Conservation (phyloP, 2,888 invertebrate species). For the Habrosyne pyritoides region DNA sequence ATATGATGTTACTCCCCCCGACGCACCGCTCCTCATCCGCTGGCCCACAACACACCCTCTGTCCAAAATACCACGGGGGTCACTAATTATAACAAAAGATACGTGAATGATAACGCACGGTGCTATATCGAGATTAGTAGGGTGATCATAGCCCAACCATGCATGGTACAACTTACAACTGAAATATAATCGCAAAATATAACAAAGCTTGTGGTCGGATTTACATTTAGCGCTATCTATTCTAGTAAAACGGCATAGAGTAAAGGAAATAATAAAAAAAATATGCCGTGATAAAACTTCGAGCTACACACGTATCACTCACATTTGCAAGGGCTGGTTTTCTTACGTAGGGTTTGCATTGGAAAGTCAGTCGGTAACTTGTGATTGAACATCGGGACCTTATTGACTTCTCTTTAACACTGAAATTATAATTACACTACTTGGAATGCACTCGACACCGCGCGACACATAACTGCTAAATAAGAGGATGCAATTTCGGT, state of each 20-base stretch:
- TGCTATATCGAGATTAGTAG: slow-evolving; percentile 45
- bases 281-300: slow-evolving; percentile 42
- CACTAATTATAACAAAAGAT: slow-evolving; percentile 64
- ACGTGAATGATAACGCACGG: slow-evolving; percentile 35
- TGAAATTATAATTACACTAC: slow-evolving; percentile 74
- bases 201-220: slow-evolving; percentile 65
- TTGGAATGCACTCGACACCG: slow-evolving; percentile 56
- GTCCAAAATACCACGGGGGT: slow-evolving; percentile 77
- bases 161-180: slow-evolving; percentile 65
- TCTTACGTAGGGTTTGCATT: slow-evolving; percentile 97
- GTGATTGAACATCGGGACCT: slow-evolving; percentile 81
- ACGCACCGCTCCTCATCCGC: slow-evolving; percentile 61
- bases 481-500: slow-evolving; percentile 55
- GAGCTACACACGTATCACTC: slow-evolving; percentile 82
- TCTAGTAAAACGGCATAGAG: slow-evolving; percentile 62
- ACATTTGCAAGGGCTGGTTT: slow-evolving; percentile 97
- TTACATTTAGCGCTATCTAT: slow-evolving; percentile 73
- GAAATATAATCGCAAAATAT: slow-evolving; percentile 60
- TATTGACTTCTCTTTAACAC: slow-evolving; percentile 58
- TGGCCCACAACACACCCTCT: slow-evolving; percentile 75
- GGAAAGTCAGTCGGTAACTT: slow-evolving; percentile 83
- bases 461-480: slow-evolving; percentile 39
- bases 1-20: slow-evolving; percentile 60
- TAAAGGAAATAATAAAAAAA: slow-evolving; percentile 45
- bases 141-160: slow-evolving; percentile 65